Conservation (phyloP, 2,113 vertebrate species). For the Tragelaphus strepsiceros region DNA sequence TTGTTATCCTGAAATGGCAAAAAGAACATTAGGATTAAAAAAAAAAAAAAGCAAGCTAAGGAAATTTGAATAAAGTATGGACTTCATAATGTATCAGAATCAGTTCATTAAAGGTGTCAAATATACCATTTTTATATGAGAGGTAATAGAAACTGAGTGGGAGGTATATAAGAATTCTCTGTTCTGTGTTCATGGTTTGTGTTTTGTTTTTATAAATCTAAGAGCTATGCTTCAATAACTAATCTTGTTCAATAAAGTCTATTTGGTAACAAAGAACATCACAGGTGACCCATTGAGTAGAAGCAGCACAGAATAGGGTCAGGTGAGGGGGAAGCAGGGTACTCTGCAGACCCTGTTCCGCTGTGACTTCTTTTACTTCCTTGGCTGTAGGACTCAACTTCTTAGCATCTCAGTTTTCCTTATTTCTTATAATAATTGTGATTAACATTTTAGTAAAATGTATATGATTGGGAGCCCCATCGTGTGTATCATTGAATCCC, state of each 20-base stretch:
- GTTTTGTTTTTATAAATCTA: not conserved
- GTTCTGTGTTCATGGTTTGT: not conserved
- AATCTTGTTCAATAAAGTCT: not conserved
- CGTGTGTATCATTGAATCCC: not conserved
- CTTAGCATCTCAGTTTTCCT: not conserved
- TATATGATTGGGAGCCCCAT: not conserved
- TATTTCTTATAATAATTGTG: not conserved
- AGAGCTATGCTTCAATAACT: not conserved
- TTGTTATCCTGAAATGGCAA: not conserved
- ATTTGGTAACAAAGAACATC: not conserved
- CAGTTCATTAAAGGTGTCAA: not conserved
- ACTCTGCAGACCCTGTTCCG: not conserved
- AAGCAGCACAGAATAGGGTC: rapidly evolving
- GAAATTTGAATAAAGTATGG: not conserved
- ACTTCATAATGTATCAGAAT: not conserved
- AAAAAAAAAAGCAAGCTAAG: not conserved
- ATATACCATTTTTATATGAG: not conserved
- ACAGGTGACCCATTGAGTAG: not conserved
- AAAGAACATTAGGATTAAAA: not conserved
- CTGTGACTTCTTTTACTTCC: not conserved
- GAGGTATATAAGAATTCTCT: not conserved
- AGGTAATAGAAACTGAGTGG: not conserved
- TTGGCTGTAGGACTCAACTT: not conserved
- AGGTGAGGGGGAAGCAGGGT: not conserved
- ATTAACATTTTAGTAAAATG: not conserved